Percentiles rank a stretch among this genome's conserved stretches.
phyloP scores from a whole-genome alignment of 2,888 invertebrate species.

The Philopedon plagiatum region DNA sequence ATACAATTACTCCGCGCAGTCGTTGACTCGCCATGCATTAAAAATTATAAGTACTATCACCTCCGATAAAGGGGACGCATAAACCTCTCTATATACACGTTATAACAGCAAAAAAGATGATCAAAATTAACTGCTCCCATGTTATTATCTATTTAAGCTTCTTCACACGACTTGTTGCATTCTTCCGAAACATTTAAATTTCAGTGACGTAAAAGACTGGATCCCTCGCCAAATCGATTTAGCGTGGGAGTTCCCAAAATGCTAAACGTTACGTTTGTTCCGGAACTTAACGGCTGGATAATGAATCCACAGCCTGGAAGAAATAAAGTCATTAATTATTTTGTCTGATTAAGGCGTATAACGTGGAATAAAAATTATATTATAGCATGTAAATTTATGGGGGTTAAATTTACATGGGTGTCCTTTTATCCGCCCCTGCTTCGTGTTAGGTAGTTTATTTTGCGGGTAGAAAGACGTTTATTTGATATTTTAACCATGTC shows the following conservation, averaged over 20 bases:
- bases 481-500: too few species aligned
- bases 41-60: too few species aligned
- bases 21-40: too few species aligned
- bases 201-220: constrained; percentile 15
- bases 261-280: constrained; percentile 28
- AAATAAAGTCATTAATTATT: constrained; percentile 24
- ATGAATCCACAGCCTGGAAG: constrained; percentile 11
- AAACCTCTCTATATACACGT: too few species aligned
- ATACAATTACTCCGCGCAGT: too few species aligned
- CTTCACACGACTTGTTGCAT: constrained; percentile 9
- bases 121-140: too few species aligned
- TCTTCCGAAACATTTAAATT: constrained; percentile 7
- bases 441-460: too few species aligned
- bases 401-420: not conserved
- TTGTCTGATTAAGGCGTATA: not conserved
- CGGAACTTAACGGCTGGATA: constrained; percentile 25
- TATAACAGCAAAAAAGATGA: too few species aligned
- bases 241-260: constrained; percentile 34
- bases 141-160: too few species aligned
- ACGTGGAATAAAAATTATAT: not conserved
- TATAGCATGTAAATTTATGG: not conserved
- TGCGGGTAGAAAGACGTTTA: too few species aligned
- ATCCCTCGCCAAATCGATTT: constrained; percentile 17
- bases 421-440: too few species aligned
- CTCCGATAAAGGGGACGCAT: too few species aligned